Evolutionary conservation across 2,113 vertebrate genomes (phyloP).

Genomic region (Bagarius yarrelli): DNA sequence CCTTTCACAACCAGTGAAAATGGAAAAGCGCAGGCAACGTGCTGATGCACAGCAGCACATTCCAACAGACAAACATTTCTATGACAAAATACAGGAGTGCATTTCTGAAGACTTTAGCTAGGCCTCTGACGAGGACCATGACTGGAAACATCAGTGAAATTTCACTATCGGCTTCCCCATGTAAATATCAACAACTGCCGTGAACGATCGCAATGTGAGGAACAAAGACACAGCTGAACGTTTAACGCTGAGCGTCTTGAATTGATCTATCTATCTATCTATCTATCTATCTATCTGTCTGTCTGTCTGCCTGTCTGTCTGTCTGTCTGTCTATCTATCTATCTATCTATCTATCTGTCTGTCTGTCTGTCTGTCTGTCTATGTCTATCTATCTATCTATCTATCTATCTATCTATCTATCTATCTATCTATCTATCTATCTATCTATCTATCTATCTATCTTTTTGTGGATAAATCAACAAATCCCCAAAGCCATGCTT

Average conservation of each 20-base stretch:
- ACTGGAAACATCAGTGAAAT: constrained; percentile 62
- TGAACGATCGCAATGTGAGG: constrained; percentile 29
- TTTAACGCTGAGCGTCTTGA: constrained; percentile 35
- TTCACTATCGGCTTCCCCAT: constrained; percentile 48
- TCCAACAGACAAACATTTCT: constrained; percentile 72
- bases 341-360: too few relatives aligned
- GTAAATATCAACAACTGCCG: constrained; percentile 57
- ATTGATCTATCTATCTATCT: neutral
- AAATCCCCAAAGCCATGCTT: too few relatives aligned
- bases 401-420: too few relatives aligned
- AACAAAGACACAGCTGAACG: constrained; percentile 36
- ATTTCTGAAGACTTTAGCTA: constrained; percentile 57
- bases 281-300: too few relatives aligned
- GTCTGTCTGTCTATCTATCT: too few relatives aligned
- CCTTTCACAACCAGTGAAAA: constrained; percentile 57
- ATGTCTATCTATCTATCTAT: too few relatives aligned
- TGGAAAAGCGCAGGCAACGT: constrained; percentile 64
- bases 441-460: too few relatives aligned
- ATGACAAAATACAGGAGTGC: constrained; percentile 72
- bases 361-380: too few relatives aligned
- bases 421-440: too few relatives aligned
- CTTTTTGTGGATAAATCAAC: too few relatives aligned
- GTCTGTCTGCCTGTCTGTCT: too few relatives aligned
- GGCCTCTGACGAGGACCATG: constrained; percentile 68
- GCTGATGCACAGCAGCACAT: constrained; percentile 68